These are phyloP conservation scores for Euphysa ruthae DNA, from an alignment of 30 jellyfish, hydroid and myxozoan species.

Conservation along the genomic window DNA sequence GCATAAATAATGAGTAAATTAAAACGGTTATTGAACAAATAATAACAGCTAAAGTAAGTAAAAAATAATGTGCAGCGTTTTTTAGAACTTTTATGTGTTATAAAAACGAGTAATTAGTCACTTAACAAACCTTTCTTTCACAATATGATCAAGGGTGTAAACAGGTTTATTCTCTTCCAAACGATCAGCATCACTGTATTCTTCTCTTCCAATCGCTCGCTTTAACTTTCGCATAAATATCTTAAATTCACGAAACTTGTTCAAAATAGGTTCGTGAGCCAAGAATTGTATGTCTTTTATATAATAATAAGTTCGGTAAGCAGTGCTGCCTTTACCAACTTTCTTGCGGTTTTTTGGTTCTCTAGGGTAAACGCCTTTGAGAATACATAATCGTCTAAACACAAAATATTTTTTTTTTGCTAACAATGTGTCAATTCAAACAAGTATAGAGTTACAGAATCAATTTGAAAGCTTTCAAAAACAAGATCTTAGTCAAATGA, in stretches of 20 bases:
- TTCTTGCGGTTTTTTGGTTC: slow-evolving; percentile 91
- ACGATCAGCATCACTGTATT: slow-evolving; percentile 57
- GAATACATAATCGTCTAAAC: slow-evolving; percentile 89
- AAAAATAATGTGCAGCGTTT: too few species aligned
- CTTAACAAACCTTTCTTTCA: slow-evolving; percentile 90
- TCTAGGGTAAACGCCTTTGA: slow-evolving; percentile 95
- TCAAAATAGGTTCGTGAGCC: slow-evolving; percentile 92
- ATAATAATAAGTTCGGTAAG: slow-evolving; percentile 67
- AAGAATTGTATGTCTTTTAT: slow-evolving; percentile 87
- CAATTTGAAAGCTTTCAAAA: too few species aligned
- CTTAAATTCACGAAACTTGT: slow-evolving; percentile 81
- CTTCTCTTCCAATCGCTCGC: slow-evolving; percentile 90
- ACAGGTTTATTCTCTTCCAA: slow-evolving; percentile 89
- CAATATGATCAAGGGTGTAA: slow-evolving; percentile 82
- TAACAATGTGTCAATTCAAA: too few species aligned
- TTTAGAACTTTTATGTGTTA: too few species aligned
- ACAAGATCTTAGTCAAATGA: too few species aligned
- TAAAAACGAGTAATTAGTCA: too few species aligned
- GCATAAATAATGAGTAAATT: too few species aligned
- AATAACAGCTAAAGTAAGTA: too few species aligned
- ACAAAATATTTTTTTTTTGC: too few species aligned
- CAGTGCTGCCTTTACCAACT: slow-evolving; percentile 93
- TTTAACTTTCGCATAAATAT: slow-evolving; percentile 67
- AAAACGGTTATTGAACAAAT: too few species aligned
- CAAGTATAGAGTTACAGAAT: too few species aligned